phyloP scores from a whole-genome alignment of 2,888 invertebrate species.

The Pterostichus madidus region DNA sequence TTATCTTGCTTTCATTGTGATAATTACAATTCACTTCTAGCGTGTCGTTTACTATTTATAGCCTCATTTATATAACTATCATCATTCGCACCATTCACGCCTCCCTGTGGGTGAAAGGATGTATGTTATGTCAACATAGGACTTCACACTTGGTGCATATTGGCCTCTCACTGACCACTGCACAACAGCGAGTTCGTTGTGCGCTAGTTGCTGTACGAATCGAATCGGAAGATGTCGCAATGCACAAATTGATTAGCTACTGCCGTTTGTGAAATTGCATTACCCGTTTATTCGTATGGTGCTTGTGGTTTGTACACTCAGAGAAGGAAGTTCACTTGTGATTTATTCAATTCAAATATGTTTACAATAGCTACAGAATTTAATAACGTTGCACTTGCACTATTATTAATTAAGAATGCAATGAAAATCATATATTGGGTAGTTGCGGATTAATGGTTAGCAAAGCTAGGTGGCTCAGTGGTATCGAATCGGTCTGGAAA shows the following conservation, averaged over 20 bases:
- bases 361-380: background rate
- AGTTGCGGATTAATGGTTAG: background rate
- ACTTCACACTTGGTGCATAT: background rate
- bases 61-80: too few relatives aligned
- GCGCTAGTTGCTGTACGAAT: conserved; percentile 36
- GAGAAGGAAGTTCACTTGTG: conserved; percentile 8
- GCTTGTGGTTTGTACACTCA: background rate
- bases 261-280: conserved; percentile 54
- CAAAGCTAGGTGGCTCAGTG: too few relatives aligned
- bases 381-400: too few relatives aligned
- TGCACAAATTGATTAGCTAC: conserved; percentile 55
- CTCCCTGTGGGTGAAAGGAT: too few relatives aligned
- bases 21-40: too few relatives aligned
- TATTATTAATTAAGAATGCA: background rate
- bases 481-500: too few relatives aligned
- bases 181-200: background rate
- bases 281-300: conserved; percentile 27
- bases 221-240: conserved; percentile 46
- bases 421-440: background rate
- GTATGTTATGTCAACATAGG: too few relatives aligned
- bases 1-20: too few relatives aligned
- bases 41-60: too few relatives aligned
- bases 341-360: conserved; percentile 18
- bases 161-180: background rate
- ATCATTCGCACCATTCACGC: too few relatives aligned